Evolutionary conservation across 2,888 invertebrate genomes (phyloP).

Genomic region (Monopis laevigella): DNA sequence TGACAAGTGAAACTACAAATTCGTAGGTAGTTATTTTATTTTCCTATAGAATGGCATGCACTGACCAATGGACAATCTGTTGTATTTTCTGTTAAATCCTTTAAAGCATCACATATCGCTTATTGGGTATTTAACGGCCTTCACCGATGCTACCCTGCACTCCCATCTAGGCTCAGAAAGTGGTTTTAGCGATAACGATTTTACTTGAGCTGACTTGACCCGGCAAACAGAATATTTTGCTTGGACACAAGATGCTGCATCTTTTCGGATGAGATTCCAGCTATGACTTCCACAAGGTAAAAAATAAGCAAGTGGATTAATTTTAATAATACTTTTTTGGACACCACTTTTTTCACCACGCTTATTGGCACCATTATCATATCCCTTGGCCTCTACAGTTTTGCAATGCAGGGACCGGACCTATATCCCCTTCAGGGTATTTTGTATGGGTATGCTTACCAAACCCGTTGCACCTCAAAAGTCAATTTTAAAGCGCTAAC

Average conservation of each 20-base stretch:
- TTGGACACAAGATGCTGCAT: conserved; percentile 17
- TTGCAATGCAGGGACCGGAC: not conserved
- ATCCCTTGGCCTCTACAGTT: conserved; percentile 16
- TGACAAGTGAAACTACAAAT: too few relatives aligned
- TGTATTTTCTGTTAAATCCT: too few relatives aligned
- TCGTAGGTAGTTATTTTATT: too few relatives aligned
- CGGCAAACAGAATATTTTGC: conserved; percentile 17
- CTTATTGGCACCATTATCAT: conserved; percentile 13
- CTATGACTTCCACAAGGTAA: conserved; percentile 15
- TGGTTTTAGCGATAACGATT: conserved; percentile 19
- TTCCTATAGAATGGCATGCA: too few relatives aligned
- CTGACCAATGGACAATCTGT: too few relatives aligned
- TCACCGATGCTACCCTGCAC: too few relatives aligned
- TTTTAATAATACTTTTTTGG: conserved; percentile 14
- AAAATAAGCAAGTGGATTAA: conserved; percentile 20
- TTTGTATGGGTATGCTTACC: too few relatives aligned
- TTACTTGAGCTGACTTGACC: conserved; percentile 18
- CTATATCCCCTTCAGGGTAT: too few relatives aligned
- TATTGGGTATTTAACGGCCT: too few relatives aligned
- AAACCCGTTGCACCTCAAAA: too few relatives aligned
- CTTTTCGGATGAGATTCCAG: conserved; percentile 16
- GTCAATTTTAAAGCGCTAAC: too few relatives aligned
- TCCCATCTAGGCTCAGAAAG: conserved; percentile 22
- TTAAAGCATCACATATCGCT: too few relatives aligned
- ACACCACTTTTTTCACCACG: conserved; percentile 15